Evolutionary conservation across 2,888 invertebrate genomes (phyloP).

Genomic region (Zaprionus lineosus): DNA sequence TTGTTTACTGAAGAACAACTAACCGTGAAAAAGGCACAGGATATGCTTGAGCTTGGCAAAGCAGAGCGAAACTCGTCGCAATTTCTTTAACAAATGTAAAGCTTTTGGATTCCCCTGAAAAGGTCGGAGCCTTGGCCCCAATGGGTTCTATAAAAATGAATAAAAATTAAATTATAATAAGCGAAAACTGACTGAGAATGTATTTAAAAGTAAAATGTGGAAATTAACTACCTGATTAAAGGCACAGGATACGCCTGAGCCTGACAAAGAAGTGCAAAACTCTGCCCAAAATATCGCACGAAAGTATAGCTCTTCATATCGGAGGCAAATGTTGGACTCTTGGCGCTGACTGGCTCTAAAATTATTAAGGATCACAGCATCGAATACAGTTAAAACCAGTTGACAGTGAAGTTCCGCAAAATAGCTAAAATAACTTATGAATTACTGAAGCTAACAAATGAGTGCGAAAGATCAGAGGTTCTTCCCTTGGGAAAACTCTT

Average conservation of each 20-base stretch:
- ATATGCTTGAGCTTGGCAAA: constrained; percentile 88
- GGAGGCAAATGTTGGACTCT: constrained; percentile 80
- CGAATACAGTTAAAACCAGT: constrained; percentile 18
- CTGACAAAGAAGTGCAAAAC: constrained; percentile 87
- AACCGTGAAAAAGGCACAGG: constrained; percentile 90
- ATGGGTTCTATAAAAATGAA: constrained; percentile 84
- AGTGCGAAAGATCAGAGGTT: too few relatives aligned
- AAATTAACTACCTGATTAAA: constrained; percentile 4
- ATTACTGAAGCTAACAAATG: too few relatives aligned
- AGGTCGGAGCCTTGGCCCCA: constrained; percentile 85
- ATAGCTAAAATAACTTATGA: too few relatives aligned
- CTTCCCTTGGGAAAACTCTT: too few relatives aligned
- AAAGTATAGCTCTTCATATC: constrained; percentile 80
- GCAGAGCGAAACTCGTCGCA: constrained; percentile 84
- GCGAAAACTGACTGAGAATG: constrained; percentile 28
- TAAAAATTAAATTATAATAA: neutral
- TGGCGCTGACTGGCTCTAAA: constrained; percentile 85
- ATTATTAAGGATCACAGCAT: neutral
- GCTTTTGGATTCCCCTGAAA: constrained; percentile 85
- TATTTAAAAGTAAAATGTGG: neutral
- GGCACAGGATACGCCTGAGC: constrained; percentile 88
- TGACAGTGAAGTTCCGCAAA: constrained; percentile 79
- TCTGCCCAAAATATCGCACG: constrained; percentile 80
- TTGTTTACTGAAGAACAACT: constrained; percentile 41
- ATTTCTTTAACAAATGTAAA: constrained; percentile 83